Evolutionary conservation across 1,140 invertebrate species (phyloP), one percentile per base, ranked within the genome.

Genomic region (Macrocentrus cingulum): DNA sequence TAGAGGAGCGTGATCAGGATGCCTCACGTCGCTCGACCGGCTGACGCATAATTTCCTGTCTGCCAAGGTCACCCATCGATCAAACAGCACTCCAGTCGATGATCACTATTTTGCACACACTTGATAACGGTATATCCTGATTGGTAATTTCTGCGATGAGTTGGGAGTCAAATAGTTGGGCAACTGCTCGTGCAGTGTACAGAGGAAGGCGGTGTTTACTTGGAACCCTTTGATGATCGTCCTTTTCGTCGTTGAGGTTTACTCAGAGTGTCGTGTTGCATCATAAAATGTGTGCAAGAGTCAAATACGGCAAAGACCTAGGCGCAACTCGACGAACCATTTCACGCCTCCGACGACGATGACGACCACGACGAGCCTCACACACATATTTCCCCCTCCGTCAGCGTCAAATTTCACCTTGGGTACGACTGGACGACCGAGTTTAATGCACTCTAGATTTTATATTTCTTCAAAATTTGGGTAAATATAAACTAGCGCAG

Each of bases 21-120:
- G 69, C 64, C 62, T 62, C 41, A 19, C 67, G 70, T 76, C 68
- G 71, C 70, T 77, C 76, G 72, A 78, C 74, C 73, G 73, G 70
- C 74, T 77, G 77, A 79, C 77, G 76, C 76, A 77, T 80, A 80
- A 80, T 80, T 80, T 80, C 77, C 76, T 6, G 76, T 65, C 59
- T 72, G 65, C 16, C 19, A 62, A 61, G 60, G 63, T 65, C 66
- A 79, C 75, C 70, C 60, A 80, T 80, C 77, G 77, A 80, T 80
- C 77, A 80, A 80, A 80, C 76, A 78, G 53, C 59, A 56, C 54
- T 60, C 45, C 54, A 6, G 63, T 67, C 60, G 63, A n/a, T n/a
- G n/a, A n/a, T 66, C 59, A 63, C 64, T 66, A 59, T 62, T 46
- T 46, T 18, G n/a, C n/a, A n/a, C n/a, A n/a, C n/a, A n/a, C n/a